Base-by-base conservation (phyloP, 2,113 vertebrate genomes). In the Zootoca vivipara region DNA sequence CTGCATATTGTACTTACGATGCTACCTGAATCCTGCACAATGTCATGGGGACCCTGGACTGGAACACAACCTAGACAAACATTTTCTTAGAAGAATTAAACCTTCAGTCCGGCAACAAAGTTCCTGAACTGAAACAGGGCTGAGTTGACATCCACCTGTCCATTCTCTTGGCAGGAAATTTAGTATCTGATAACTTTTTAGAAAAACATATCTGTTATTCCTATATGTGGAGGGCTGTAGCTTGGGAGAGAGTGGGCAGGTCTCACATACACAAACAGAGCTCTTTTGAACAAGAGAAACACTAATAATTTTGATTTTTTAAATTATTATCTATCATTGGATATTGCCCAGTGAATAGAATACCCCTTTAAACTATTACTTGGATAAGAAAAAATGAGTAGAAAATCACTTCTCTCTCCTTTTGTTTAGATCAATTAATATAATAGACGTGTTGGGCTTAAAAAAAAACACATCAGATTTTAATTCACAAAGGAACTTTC, bases 321-420 rank as follows among this genome's bases (percentile, higher is more conserved):
- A 10, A 46, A 46, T 46, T 52, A 52, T 52, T 52, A 52, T 12
- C 10, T 62, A 62, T 20, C 13, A 5, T 62, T 20, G 58, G 58
- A 62, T 62, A 1, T 62, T 62, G 15, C 58, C 58, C 30, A 20
- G n/a, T 83, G 18, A 46, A 46, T 30, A 85, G 33, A n/a, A 38
- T 74, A 58, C 1, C 15, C 1, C 38, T 74, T 75, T 7, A 6
- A 75, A 75, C 22, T 77, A n/a, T 85, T 85, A 0, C 0, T 0
- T 88, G 4, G 22, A 87, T 82, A 90, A 85, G 62, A 83, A 86
- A 5, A 22, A 33, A 69, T 24, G 69, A 86, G 20, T 82, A 86
- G 58, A n/a, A 64, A 52, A 86, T 8, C 38, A 33, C 8, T 91
- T 87, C 42, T 40, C 26, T 40, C 38, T 40, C 20, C 0, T 1